Base-by-base conservation (phyloP, 2,113 vertebrate genomes). In the Zingel zingel region DNA sequence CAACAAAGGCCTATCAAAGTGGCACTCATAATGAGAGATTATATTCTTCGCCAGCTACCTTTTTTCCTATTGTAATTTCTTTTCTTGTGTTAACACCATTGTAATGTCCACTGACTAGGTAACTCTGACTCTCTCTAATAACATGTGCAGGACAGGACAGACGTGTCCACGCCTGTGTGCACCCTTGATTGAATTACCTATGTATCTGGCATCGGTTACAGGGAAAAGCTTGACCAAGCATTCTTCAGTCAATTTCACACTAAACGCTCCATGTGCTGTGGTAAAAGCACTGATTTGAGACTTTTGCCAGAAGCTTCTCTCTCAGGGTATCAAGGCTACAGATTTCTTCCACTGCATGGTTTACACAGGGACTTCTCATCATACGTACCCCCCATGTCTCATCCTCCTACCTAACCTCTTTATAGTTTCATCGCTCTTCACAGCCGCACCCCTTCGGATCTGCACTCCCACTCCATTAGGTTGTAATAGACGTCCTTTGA, bases 171-270 rank as follows among this genome's bases (percentile, higher is more conserved):
- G 36, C 23, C 56, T 76, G 56, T 69, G 53, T 33, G 57, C 16
- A 4, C 30, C 43, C n/a, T 79, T 79, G 74, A 85, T 84, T 81
- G 27, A 88, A 83, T 86, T 79, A 36, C 36, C 70, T n/a, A 10
- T 6, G 1, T 56, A 47, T 83, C 39, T 57, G 56, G 78, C 64
- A 77, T 57, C 14, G 45, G 64, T 88, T 78, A 47, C 48, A 77
- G 83, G 33, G 43, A 15, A 43, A 63, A 63, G 36, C n/a, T 74
- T 45, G 66, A 68, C 77, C 65, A n/a, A 65, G 56, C 59, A 74
- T 74, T 83, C 81, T 62, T 63, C 80, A 88, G 73, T 84, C 86
- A 83, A 88, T 93, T 92, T 93, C 91, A 90, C 91, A 89, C 88
- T 85, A 21, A 86, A 74, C 1, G 66, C 84, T 84, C 27, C 23